These are phyloP conservation scores for Synanthedon tipuliformis DNA, from an alignment of 2,888 invertebrate species.

Conservation along the genomic window DNA sequence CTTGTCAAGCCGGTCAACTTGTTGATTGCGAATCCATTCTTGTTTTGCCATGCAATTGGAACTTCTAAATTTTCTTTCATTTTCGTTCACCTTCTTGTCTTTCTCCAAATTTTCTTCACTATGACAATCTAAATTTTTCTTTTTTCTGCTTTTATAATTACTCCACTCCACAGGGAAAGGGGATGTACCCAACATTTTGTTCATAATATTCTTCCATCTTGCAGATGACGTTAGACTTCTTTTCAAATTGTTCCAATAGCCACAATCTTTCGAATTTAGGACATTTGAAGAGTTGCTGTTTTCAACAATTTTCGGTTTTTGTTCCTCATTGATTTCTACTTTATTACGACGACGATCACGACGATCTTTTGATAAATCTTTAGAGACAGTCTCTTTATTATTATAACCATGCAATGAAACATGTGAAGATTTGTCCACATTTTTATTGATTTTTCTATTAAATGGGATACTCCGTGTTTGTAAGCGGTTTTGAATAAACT, in stretches of 20 bases:
- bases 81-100: conserved; percentile 13
- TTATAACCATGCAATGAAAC: too few relatives aligned
- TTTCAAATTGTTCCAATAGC: background rate
- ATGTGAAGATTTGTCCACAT: too few relatives aligned
- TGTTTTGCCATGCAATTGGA: conserved; percentile 25
- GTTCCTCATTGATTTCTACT: too few relatives aligned
- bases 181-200: conserved; percentile 4
- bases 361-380: too few relatives aligned
- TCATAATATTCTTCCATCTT: conserved; percentile 2
- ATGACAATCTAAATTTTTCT: conserved; percentile 4
- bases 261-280: background rate
- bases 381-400: too few relatives aligned
- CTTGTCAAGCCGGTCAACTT: background rate
- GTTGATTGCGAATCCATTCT: conserved; percentile 13
- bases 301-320: background rate
- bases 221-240: background rate
- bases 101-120: background rate
- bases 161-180: conserved; percentile 1
- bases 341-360: too few relatives aligned
- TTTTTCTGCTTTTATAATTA: conserved; percentile 37
- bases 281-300: background rate
- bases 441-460: too few relatives aligned
- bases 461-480: too few relatives aligned
- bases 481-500: too few relatives aligned
- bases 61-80: conserved; percentile 24